Evolutionary conservation across 2,888 invertebrate genomes (phyloP).

Genomic region (Drosophila robusta): DNA sequence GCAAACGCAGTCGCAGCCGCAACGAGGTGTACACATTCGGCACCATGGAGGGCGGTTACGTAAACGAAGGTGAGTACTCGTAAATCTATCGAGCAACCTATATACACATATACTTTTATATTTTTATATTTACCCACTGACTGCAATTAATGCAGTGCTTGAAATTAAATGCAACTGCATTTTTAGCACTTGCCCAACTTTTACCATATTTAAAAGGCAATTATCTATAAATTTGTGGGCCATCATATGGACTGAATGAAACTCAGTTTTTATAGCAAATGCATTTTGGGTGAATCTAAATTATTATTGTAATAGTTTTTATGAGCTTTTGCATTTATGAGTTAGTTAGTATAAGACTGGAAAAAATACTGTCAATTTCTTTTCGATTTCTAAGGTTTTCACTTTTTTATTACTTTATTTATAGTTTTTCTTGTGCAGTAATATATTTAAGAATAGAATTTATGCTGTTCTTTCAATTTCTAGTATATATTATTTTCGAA

Average conservation of each 20-base stretch:
- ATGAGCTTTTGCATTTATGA: conserved; percentile 11
- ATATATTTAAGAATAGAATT: too few species aligned
- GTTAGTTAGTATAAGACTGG: background rate
- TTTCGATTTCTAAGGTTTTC: background rate
- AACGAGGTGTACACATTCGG: conserved; percentile 83
- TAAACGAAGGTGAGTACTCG: conserved; percentile 84
- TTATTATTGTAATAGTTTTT: background rate
- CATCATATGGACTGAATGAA: background rate
- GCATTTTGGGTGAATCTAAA: conserved; percentile 2
- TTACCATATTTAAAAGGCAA: background rate
- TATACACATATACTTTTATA: background rate
- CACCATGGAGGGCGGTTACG: conserved; percentile 85
- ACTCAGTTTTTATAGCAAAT: background rate
- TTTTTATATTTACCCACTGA: conserved; percentile 3
- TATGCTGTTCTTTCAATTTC: too few species aligned
- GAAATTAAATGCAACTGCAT: conserved; percentile 14
- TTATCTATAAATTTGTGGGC: conserved; percentile 19
- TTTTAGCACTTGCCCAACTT: conserved; percentile 28
- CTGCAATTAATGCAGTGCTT: conserved; percentile 14
- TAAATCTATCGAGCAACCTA: conserved; percentile 17
- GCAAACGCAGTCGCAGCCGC: conserved; percentile 58
- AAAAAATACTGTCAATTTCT: background rate
- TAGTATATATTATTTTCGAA: too few species aligned
- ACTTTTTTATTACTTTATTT: background rate
- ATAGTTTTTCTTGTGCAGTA: background rate